Conservation (phyloP, 2,888 invertebrate genomes). For the Atherix ibis region DNA sequence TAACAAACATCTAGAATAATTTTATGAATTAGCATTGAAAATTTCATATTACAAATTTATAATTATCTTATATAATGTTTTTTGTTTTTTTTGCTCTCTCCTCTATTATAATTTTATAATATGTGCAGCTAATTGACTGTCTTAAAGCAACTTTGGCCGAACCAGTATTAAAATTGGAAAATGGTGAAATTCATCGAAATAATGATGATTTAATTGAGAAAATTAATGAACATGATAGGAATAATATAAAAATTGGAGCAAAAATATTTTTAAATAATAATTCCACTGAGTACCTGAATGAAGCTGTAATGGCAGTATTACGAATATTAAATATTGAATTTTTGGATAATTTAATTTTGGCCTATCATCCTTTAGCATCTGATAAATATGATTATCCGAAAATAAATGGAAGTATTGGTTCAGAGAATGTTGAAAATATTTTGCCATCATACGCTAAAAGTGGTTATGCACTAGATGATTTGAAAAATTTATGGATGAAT, state of each 20-base stretch:
- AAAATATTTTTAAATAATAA: slow-evolving; percentile 71
- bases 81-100: no score
- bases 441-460: slow-evolving; percentile 38
- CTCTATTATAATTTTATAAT: no score
- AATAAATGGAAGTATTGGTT: slow-evolving; percentile 1
- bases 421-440: slow-evolving; percentile 17
- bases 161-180: slow-evolving; percentile 20
- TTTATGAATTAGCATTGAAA: no score
- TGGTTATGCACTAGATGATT: slow-evolving; percentile 36
- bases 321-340: slow-evolving; percentile 49
- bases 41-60: no score
- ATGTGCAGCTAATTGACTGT: slow-evolving; percentile 47
- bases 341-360: slow-evolving; percentile 70
- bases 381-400: not conserved
- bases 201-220: slow-evolving; percentile 46
- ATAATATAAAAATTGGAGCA: slow-evolving; percentile 67
- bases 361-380: slow-evolving; percentile 43
- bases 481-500: slow-evolving; percentile 61
- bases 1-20: no score
- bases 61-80: no score
- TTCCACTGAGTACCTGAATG: slow-evolving; percentile 44
- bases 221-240: slow-evolving; percentile 51
- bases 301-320: slow-evolving; percentile 60
- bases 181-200: slow-evolving; percentile 39
- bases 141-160: slow-evolving; percentile 40